A percentile compares a stretch with the other conserved stretches of the same genome.
phyloP scores from a whole-genome alignment of 2,888 invertebrate species.

The Psylliodes chrysocephalus region DNA sequence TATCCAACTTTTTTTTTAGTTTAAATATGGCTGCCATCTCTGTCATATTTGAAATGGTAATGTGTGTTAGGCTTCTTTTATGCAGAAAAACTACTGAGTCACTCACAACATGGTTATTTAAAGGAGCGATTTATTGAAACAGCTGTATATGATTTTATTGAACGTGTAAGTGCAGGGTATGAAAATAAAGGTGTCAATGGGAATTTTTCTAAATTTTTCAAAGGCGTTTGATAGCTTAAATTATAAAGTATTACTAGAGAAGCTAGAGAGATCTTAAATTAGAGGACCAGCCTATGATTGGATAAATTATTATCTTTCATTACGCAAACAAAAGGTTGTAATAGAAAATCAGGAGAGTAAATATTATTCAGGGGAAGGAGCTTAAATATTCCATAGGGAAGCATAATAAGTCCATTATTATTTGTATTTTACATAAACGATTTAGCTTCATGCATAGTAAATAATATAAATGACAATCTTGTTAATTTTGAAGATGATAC shows the following conservation, averaged over 20 bases:
- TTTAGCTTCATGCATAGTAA: background rate
- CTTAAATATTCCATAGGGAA: background rate
- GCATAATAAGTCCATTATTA: background rate
- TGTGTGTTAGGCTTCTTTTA: slow-evolving; percentile 11
- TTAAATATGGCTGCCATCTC: too few species aligned
- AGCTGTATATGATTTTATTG: slow-evolving; percentile 19
- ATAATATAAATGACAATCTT: background rate
- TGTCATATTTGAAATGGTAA: slow-evolving; percentile 2
- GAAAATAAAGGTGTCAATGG: slow-evolving; percentile 16
- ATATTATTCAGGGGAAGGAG: background rate
- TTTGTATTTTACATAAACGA: background rate
- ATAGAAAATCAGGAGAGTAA: slow-evolving; percentile 3
- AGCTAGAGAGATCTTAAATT: background rate
- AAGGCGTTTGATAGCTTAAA: slow-evolving; percentile 15
- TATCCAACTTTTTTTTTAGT: too few species aligned
- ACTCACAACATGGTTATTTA: slow-evolving; percentile 18
- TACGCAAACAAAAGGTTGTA: slow-evolving; percentile 5
- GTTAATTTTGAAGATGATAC: background rate
- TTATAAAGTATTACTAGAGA: background rate
- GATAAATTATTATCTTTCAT: slow-evolving; percentile 7
- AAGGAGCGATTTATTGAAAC: background rate
- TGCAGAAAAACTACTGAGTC: slow-evolving; percentile 10
- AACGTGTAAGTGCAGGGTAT: slow-evolving; percentile 6
- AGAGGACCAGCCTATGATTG: slow-evolving; percentile 7
- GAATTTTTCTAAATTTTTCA: slow-evolving; percentile 3